Evolutionary conservation across 2,888 invertebrate species (phyloP), one percentile per base, ranked within the genome.

Genomic region (Vanessa cardui): DNA sequence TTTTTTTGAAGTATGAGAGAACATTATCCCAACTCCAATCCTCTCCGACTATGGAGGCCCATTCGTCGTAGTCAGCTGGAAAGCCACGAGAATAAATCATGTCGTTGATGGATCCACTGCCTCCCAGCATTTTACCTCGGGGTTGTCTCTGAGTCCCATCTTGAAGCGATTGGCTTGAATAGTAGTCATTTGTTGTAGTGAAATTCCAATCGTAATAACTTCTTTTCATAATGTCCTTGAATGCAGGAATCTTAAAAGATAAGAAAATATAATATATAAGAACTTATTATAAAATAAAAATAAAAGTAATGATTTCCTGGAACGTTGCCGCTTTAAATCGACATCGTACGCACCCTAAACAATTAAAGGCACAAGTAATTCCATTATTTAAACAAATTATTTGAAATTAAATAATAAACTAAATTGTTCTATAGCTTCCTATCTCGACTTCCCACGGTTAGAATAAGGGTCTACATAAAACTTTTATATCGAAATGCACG

Each of bases 51-150:
- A 79, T 66, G 4, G 69, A 21, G 0, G 85, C 87, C 91, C 90
- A 92, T 62, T 88, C 87, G 6, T 87, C 76, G 75, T 87, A 92
- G 76, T 92, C 91, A 0, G 69, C 72, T 15, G 90, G 89, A 70
- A 83, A 84, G 0, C 91, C 91, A 6, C 91, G 78, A 2, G 89
- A 76, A 74, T 91, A 90, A 12, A 91, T 80, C 90, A 90, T 89
- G 77, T 87, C 87, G 68, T 89, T 90, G 66, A 89, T 73, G 33
- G 89, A 87, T 50, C 89, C 89, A 69, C 79, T 84, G 52, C 91
- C 90, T 1, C 90, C 90, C 9, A 92, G 80, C 84, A 89, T 82
- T 72, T 75, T 84, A 16, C 89, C 90, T 1, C 90, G 84, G 0
- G 88, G 89, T 70, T 88, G 90, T 26, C 74, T 75, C 77, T 88